A percentile compares a stretch with the other conserved stretches of the same genome.
Conservation (phyloP, 2,888 invertebrate species). For the Brenthis ino region DNA sequence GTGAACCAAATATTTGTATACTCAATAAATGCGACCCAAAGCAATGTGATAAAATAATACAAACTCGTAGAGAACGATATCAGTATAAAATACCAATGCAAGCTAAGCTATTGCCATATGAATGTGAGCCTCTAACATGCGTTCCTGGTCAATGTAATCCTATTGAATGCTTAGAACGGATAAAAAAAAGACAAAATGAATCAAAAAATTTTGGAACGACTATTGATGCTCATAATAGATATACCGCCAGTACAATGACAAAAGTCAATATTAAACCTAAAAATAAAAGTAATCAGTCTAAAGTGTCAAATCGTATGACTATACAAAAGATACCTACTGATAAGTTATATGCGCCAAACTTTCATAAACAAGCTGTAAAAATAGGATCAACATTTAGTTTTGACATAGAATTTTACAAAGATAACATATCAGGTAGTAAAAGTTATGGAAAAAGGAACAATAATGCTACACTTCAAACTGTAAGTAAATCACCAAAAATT, state of each 20-base stretch:
- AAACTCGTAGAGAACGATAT: constrained; percentile 40
- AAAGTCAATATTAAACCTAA: constrained; percentile 6
- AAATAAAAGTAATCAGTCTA: constrained; percentile 11
- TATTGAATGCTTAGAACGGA: constrained; percentile 46
- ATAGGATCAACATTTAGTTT: constrained; percentile 44
- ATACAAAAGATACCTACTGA: neutral
- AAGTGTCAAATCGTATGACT: neutral
- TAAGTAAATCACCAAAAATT: neutral
- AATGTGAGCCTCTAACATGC: constrained; percentile 40
- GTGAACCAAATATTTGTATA: constrained; percentile 51
- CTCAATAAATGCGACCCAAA: constrained; percentile 52
- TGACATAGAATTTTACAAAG: constrained; percentile 43
- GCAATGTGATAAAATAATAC: constrained; percentile 49
- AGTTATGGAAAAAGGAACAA: neutral
- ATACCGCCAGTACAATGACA: constrained; percentile 17
- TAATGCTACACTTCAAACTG: neutral
- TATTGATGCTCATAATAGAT: neutral
- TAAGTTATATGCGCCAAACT: neutral
- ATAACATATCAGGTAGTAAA: constrained; percentile 21
- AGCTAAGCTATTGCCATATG: constrained; percentile 34
- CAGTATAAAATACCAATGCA: neutral
- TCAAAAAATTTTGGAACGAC: neutral
- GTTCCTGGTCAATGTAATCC: constrained; percentile 40
- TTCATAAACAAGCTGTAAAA: constrained; percentile 37
- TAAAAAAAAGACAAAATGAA: constrained; percentile 40